Conservation (phyloP, 2,888 invertebrate species). For the Orgyia antiqua region DNA sequence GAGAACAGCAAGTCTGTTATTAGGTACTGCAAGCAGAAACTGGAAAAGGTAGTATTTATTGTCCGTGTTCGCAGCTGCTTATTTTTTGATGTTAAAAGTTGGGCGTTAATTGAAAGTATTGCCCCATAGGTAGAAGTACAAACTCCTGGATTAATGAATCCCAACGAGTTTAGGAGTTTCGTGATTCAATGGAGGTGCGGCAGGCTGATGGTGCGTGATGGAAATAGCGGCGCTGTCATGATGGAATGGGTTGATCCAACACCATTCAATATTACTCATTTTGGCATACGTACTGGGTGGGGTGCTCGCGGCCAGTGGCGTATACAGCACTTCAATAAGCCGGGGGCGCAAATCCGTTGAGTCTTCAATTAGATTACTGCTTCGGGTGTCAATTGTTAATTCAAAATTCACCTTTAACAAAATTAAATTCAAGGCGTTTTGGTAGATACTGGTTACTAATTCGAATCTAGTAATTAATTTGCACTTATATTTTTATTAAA, state of each 20-base stretch:
- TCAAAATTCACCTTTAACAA: constrained; percentile 16
- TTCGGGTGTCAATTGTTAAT: constrained; percentile 53
- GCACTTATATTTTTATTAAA: constrained; percentile 9
- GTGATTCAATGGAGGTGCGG: constrained; percentile 78
- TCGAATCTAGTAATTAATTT: constrained; percentile 7
- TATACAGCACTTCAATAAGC: constrained; percentile 56
- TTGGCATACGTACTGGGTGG: constrained; percentile 81
- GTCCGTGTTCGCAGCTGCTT: constrained; percentile 27
- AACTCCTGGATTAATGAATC: constrained; percentile 77
- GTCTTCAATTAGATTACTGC: constrained; percentile 39
- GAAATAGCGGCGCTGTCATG: constrained; percentile 65
- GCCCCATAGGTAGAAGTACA: constrained; percentile 73
- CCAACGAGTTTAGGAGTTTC: constrained; percentile 76
- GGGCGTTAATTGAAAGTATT: constrained; percentile 19
- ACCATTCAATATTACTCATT: constrained; percentile 79
- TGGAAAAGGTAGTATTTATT: constrained; percentile 76
- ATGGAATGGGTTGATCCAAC: constrained; percentile 80
- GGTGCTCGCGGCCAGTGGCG: constrained; percentile 82
- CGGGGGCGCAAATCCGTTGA: constrained; percentile 53
- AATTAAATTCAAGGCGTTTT: constrained; percentile 8
- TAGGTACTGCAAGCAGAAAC: constrained; percentile 79
- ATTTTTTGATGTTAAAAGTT: constrained; percentile 16
- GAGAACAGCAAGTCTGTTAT: constrained; percentile 81
- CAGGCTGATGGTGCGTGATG: constrained; percentile 67
- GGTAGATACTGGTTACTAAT: constrained; percentile 20